Evolutionary conservation across 1,140 invertebrate species (phyloP), one percentile per base, ranked within the genome.

Genomic region (Pseudachorutes palmiensis): DNA sequence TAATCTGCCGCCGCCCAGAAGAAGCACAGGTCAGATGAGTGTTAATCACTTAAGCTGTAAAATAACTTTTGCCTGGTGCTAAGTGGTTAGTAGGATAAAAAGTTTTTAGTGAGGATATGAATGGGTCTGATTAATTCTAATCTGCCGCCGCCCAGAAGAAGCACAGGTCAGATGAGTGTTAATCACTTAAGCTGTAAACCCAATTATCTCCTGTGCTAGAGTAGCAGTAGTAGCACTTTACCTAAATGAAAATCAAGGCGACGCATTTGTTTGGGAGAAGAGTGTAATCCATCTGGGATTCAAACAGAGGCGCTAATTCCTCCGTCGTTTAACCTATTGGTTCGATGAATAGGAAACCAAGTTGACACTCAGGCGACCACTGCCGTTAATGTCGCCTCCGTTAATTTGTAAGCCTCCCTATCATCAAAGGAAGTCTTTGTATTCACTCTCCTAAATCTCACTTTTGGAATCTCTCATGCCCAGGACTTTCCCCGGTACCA

Each of bases 371-470:
- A 19, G 19, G 36, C 5, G 36, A 9, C 36, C 5, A 41, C 36
- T 19, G 5, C 36, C 36, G n/a, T n/a, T 41, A 41, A 41, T 41
- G 5, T 41, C 36, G 5, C n/a, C n/a, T n/a, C n/a, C n/a, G n/a
- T n/a, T n/a, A n/a, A n/a, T n/a, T n/a, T n/a, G n/a, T n/a, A n/a
- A 41, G 5, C 36, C 5, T 41, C 36, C 36, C 36, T n/a, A n/a
- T n/a, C n/a, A n/a, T n/a, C n/a, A n/a, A n/a, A n/a, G n/a, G n/a
- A 55, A 16, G 3, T 22, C 24, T 55, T 26, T 55, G 24, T 22
- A 14, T 55, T 55, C 51, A 55, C 51, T 55, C 51, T 55, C 51
- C 51, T 55, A 55, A 55, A 55, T 55, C 51, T 55, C 51, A 55
- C 51, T 55, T 26, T 55, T 12, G 24, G 24, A 55, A 55, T 55